Base-by-base conservation (phyloP, 1,140 invertebrate species). In the Euura lappo region DNA sequence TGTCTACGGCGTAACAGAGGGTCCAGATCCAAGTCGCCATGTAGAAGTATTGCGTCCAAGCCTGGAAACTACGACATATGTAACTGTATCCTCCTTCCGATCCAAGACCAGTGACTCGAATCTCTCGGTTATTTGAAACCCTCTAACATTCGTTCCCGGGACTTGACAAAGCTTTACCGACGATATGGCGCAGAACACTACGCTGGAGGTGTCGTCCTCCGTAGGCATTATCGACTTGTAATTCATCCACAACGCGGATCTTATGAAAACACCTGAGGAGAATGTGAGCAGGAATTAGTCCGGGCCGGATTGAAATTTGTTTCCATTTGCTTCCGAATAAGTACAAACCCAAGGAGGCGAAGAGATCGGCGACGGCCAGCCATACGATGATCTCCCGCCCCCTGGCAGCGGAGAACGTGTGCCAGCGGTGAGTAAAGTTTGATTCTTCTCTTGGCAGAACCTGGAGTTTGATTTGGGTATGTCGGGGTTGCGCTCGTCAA, bases 11-110 rank as follows among this genome's bases (percentile, higher is more conserved):
- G 84, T 96, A 96, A 79, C 92, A 93, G 13, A 96, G 86, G 4
- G 94, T 96, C 94, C 94, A 96, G 69, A 94, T 90, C 92, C 94
- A 95, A 0, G 94, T 94, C 7, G 93, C 92, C 78, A 93, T 94
- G 78, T 95, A 96, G 83, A 95, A 96, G 81, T 94, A 95, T 80
- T 96, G 93, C 44, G 92, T 95, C 91, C 93, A 94, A 6, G 93
- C 93, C 94, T 95, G 77, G 11, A 72, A 90, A 88, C 77, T 73
- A 71, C 76, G 70, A 75, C 47, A 51, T n/a, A 51, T 51, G 47
- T 8, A 7, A 8, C 2, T 7, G 47, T 2, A 51, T 72, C 74
- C 51, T 4, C 28, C 13, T 64, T 64, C 60, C 10, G 10, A 64
- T 64, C 10, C 10, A 64, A 11, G 13, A 64, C 13, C 60, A 2